Evolutionary conservation across 2,888 invertebrate genomes (phyloP), one percentile per base, ranked within the genome.

Genomic region (Prosopocoilus inquinatus): DNA sequence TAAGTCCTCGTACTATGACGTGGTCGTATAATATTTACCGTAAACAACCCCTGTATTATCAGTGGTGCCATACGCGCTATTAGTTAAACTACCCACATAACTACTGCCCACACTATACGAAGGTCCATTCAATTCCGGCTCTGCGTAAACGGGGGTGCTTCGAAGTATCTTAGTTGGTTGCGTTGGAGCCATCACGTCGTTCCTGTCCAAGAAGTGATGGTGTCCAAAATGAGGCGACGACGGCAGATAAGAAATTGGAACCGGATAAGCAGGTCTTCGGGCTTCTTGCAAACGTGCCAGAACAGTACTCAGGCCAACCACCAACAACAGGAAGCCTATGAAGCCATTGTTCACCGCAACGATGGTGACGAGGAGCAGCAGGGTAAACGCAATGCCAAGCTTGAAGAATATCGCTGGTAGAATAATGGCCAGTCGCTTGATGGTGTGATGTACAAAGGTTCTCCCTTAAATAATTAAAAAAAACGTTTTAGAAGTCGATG

Each of bases 261-360:
- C 78, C 70, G 68, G 83, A 9, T 62, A 9, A 53, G 57, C 47
- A 8, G 69, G 61, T 55, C 59, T 66, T 67, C 68, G 67, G 3
- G 67, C 64, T 55, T 71, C 72, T 61, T 77, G 76, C 9, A 76
- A 57, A 9, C 75, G 65, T 1, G 77, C 74, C 44, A 77, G 60
- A 4, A 77, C 75, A 28, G 73, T 71, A 58, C 76, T 75, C 35
- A 77, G 59, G 2, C 78, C 77, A 2, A 78, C 75, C 0, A 77
- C 76, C 45, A 79, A 68, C 4, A 79, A 66, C 50, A 79, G 68
- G 62, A 88, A 86, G 9, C 90, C 89, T 43, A 90, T 87, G 59
- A 89, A 79, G 59, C 89, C 88, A 77, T 90, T 90, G 77, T 88
- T 89, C 47, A 89, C 84, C 4, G 88, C 86, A 51, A 88, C 85